phyloP scores from a whole-genome alignment of 2,888 invertebrate genomes.

The Anthophora plumipes region DNA sequence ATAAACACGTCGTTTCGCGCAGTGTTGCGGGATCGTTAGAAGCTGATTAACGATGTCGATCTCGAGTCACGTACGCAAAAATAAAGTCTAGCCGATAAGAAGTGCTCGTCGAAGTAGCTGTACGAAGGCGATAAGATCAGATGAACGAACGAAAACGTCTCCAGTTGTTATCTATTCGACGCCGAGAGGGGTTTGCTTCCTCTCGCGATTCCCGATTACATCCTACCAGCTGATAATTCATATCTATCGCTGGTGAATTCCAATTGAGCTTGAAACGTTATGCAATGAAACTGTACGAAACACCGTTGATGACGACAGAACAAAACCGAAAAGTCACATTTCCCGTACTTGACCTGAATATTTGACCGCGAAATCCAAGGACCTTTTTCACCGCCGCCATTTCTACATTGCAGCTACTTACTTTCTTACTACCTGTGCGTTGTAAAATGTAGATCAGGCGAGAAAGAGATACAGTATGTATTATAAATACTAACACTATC shows the following conservation, averaged over 20 bases:
- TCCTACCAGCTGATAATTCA: not conserved
- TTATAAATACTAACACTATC: no score
- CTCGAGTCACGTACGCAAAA: not conserved
- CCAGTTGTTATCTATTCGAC: not conserved
- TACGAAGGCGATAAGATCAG: slow-evolving; percentile 25
- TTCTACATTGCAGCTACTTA: no score
- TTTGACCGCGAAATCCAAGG: slow-evolving; percentile 34
- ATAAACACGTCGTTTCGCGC: no score
- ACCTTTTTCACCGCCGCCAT: slow-evolving; percentile 6
- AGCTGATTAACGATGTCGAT: not conserved
- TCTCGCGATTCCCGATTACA: slow-evolving; percentile 25
- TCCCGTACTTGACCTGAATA: slow-evolving; percentile 50
- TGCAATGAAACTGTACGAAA: slow-evolving; percentile 37
- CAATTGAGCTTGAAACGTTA: slow-evolving; percentile 8
- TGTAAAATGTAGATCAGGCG: no score
- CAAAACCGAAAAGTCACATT: slow-evolving; percentile 36
- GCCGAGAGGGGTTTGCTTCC: slow-evolving; percentile 20
- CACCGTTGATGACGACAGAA: slow-evolving; percentile 16
- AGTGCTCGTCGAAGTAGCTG: not conserved
- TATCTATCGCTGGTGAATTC: not conserved
- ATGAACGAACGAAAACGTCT: slow-evolving; percentile 10
- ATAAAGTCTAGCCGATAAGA: slow-evolving; percentile 22
- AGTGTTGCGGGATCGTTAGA: not conserved
- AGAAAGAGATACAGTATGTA: no score
- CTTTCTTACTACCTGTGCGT: no score